These are phyloP conservation scores for Samia ricini DNA, from an alignment of 1,140 invertebrate species.

Conservation along the genomic window DNA sequence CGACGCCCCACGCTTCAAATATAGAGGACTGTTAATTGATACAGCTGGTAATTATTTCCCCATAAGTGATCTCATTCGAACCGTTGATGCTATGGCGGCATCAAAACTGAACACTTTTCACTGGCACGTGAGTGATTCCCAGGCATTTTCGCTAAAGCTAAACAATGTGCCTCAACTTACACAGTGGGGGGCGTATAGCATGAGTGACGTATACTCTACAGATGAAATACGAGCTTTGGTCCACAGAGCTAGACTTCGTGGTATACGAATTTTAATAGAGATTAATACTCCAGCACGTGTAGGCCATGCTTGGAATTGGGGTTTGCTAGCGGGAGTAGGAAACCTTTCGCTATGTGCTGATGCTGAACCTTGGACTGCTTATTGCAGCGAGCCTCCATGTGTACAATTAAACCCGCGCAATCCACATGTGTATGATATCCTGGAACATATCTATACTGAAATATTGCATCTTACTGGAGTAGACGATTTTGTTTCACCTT, in stretches of 20 bases:
- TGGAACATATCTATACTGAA: constrained; percentile 82
- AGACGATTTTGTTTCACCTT: constrained; percentile 85
- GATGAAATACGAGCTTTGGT: constrained; percentile 82
- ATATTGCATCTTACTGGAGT: constrained; percentile 81
- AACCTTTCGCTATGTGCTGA: constrained; percentile 83
- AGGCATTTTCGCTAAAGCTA: constrained; percentile 87
- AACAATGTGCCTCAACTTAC: constrained; percentile 82
- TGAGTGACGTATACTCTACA: constrained; percentile 81
- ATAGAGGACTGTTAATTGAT: constrained; percentile 86
- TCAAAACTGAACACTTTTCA: constrained; percentile 90
- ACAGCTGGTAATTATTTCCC: constrained; percentile 86
- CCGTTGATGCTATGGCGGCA: constrained; percentile 85
- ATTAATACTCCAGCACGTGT: constrained; percentile 88
- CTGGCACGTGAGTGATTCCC: constrained; percentile 89
- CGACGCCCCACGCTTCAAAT: constrained; percentile 79
- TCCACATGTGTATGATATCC: constrained; percentile 81
- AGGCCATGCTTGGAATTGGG: constrained; percentile 87
- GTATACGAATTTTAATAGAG: constrained; percentile 84
- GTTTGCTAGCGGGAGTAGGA: constrained; percentile 78
- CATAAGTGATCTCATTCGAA: constrained; percentile 80
- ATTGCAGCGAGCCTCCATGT: constrained; percentile 87
- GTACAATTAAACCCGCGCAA: constrained; percentile 88
- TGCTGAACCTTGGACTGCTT: constrained; percentile 84
- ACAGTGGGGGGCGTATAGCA: constrained; percentile 84
- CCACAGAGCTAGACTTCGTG: constrained; percentile 81